Evolutionary conservation across 2,888 invertebrate genomes (phyloP).

Genomic region (Leucophenga maculata): DNA sequence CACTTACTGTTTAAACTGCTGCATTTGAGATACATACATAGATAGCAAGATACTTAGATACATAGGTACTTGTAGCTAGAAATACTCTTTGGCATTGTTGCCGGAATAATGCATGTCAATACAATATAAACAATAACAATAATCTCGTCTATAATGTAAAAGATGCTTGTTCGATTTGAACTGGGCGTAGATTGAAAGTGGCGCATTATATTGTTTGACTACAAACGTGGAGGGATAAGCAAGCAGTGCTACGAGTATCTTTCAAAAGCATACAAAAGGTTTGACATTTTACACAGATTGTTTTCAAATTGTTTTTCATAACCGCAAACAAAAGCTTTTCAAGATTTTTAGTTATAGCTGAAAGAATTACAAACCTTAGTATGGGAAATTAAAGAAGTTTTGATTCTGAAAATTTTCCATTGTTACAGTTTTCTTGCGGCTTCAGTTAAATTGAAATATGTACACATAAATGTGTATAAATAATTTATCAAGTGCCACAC

Average conservation of each 20-base stretch:
- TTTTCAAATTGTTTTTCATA: slow-evolving; percentile 21
- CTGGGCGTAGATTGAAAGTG: background rate
- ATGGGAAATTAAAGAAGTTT: too few relatives aligned
- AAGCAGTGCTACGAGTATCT: background rate
- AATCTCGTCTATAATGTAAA: slow-evolving; percentile 17
- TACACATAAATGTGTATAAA: too few relatives aligned
- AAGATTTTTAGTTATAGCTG: too few relatives aligned
- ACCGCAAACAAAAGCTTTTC: slow-evolving; percentile 17
- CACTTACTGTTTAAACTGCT: background rate
- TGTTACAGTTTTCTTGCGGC: too few relatives aligned
- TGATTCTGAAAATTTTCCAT: too few relatives aligned
- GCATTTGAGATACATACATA: background rate
- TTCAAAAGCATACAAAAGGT: background rate
- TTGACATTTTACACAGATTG: slow-evolving; percentile 17
- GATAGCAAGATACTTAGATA: background rate
- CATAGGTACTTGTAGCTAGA: too few relatives aligned
- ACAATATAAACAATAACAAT: slow-evolving; percentile 24
- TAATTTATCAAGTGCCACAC: too few relatives aligned
- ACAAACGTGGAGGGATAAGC: background rate
- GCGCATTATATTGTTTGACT: background rate
- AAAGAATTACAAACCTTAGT: background rate
- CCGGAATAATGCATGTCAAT: slow-evolving; percentile 21
- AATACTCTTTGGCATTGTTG: slow-evolving; percentile 3
- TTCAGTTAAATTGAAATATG: too few relatives aligned
- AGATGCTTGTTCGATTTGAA: background rate